Evolutionary conservation across 2,888 invertebrate species (phyloP).

Genomic region (Argyresthia albistria): DNA sequence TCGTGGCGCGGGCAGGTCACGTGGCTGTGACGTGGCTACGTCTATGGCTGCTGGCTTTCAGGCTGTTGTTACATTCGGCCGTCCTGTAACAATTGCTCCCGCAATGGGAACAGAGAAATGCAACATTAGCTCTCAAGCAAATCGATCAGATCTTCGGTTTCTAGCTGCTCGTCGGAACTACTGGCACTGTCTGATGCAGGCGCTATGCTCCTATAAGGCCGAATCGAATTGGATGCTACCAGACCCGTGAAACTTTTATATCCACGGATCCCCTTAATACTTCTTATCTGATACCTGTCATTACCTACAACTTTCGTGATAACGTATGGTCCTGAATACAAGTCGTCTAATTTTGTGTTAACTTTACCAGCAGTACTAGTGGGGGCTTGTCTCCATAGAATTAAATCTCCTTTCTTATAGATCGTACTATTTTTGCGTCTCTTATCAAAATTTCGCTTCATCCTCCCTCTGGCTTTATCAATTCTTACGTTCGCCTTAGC

Average conservation of each 20-base stretch:
- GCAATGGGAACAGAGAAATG: slow-evolving; percentile 7
- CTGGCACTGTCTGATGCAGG: slow-evolving; percentile 15
- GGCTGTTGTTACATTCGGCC: slow-evolving; percentile 11
- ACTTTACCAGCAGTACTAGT: slow-evolving; percentile 10
- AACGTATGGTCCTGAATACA: slow-evolving; percentile 6
- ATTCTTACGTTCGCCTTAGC: not conserved
- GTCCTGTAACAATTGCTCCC: slow-evolving; percentile 9
- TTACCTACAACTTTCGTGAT: slow-evolving; percentile 16
- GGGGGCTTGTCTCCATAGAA: slow-evolving; percentile 12
- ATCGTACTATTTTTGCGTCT: slow-evolving; percentile 8
- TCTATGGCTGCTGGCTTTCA: not conserved
- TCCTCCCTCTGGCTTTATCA: not conserved
- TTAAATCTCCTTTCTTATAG: slow-evolving; percentile 15
- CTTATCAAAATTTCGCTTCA: slow-evolving; percentile 12
- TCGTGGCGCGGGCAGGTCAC: not conserved
- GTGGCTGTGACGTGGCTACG: not conserved
- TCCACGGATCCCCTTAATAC: slow-evolving; percentile 17
- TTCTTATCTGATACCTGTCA: slow-evolving; percentile 18
- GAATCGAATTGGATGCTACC: slow-evolving; percentile 12
- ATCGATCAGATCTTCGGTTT: slow-evolving; percentile 13
- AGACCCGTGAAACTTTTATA: slow-evolving; percentile 16
- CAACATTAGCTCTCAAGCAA: not conserved
- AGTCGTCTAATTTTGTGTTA: slow-evolving; percentile 15
- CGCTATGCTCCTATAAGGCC: slow-evolving; percentile 12
- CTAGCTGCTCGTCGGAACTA: slow-evolving; percentile 18